Conservation (phyloP, 2,888 invertebrate genomes). For the Archaeoteleia sp. region DNA sequence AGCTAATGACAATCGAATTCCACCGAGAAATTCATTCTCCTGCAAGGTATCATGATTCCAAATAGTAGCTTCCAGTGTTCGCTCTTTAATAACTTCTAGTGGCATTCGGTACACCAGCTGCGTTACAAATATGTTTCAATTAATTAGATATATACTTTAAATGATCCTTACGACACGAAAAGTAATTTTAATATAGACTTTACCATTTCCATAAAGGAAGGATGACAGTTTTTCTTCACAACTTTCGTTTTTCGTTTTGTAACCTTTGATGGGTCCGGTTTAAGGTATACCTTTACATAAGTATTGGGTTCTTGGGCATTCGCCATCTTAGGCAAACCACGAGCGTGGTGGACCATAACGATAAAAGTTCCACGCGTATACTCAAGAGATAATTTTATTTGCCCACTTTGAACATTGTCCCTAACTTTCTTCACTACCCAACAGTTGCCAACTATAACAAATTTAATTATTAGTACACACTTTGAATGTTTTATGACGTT, state of each 20-base stretch:
- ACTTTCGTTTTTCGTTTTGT: slow-evolving; percentile 98
- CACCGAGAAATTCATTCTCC: slow-evolving; percentile 96
- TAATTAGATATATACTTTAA: slow-evolving; percentile 25
- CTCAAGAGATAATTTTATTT: slow-evolving; percentile 86
- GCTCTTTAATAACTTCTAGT: slow-evolving; percentile 83
- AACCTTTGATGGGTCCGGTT: slow-evolving; percentile 92
- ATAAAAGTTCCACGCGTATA: slow-evolving; percentile 84
- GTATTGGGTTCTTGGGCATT: slow-evolving; percentile 91
- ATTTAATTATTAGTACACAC: slow-evolving; percentile 5
- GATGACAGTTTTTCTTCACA: slow-evolving; percentile 92
- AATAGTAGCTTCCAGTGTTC: slow-evolving; percentile 92
- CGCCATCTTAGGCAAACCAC: slow-evolving; percentile 87
- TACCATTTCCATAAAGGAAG: slow-evolving; percentile 99
- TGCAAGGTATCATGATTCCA: slow-evolving; percentile 96
- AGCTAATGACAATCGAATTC: slow-evolving; percentile 87
- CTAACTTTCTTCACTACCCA: slow-evolving; percentile 70
- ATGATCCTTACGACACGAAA: background rate
- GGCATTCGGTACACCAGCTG: slow-evolving; percentile 92
- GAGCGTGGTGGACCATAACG: slow-evolving; percentile 93
- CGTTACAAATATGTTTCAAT: slow-evolving; percentile 11
- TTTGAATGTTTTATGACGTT: background rate
- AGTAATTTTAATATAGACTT: slow-evolving; percentile 57
- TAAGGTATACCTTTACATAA: slow-evolving; percentile 93
- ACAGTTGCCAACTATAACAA: slow-evolving; percentile 71
- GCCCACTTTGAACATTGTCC: slow-evolving; percentile 78